Base-by-base conservation (phyloP, 2,113 vertebrate species). In the Procavia capensis region DNA sequence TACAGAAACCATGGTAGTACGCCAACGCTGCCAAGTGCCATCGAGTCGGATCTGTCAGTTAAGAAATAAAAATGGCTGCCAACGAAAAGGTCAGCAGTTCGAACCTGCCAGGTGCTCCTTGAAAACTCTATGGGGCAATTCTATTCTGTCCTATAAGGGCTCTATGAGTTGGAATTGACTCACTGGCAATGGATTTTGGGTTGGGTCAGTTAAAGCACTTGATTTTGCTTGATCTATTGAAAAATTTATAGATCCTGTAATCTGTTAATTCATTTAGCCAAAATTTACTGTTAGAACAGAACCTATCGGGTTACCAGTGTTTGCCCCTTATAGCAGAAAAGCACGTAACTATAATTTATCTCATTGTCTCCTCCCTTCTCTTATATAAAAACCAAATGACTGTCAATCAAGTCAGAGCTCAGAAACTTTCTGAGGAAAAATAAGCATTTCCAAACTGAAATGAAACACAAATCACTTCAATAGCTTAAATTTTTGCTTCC, bases 341-440 rank as follows among this genome's bases (percentile, higher is more conserved):
- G 66, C 80, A 63, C 66, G 90, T 84, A 95, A 61, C 54, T 81
- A 9, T 92, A 76, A 90, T 93, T 84, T 90, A 39, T 90, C 81
- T 94, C 64, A 47, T 85, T 85, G 78, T 90, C 63, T 91, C 20
- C 47, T 86, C 29, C 95, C 54, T 83, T 68, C 70, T 85, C 57
- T 89, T 54, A 81, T 39, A 91, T 54, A 94, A 96, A 86, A 95
- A 84, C 79, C 95, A 95, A 93, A 39, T 81, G 29, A 6, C 22
- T 95, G 75, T 88, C 95, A 96, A 80, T 96, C 83, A 74, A 89
- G 59, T 57, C 74, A 91, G 88, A 87, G 57, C 59, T 89, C 89
- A 78, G 59, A 96, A 95, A 95, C n/a, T 93, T 96, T 89, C 88
- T 75, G 68, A 93, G 81, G 78, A 88, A 98, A 97, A 95, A 93